phyloP scores from a whole-genome alignment of 1,140 invertebrate species.

The Camponotus pennsylvanicus region DNA sequence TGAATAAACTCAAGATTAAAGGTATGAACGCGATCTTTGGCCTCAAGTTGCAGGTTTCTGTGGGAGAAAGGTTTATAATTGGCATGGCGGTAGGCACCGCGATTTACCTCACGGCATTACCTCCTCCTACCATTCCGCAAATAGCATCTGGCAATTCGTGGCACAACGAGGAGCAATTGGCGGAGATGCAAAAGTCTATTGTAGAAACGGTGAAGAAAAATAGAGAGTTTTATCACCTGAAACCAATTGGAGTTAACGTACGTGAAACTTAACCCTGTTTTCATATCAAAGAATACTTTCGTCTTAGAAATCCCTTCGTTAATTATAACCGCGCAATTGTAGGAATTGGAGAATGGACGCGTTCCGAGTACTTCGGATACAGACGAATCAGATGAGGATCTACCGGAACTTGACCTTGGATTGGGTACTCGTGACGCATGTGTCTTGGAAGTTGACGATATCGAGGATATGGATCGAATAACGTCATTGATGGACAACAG shows the following conservation, averaged over 20 bases:
- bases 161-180: slow-evolving; percentile 88
- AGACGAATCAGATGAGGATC: slow-evolving; percentile 91
- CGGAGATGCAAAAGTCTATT: slow-evolving; percentile 89
- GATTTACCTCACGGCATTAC: slow-evolving; percentile 91
- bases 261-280: slow-evolving; percentile 29
- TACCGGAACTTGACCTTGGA: slow-evolving; percentile 91
- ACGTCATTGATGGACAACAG: slow-evolving; percentile 92
- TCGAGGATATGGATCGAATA: slow-evolving; percentile 94
- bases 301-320: neutral
- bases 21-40: slow-evolving; percentile 98
- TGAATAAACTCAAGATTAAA: slow-evolving; percentile 96
- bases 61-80: slow-evolving; percentile 95
- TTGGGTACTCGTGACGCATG: slow-evolving; percentile 94
- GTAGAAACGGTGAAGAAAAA: slow-evolving; percentile 90
- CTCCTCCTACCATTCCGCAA: slow-evolving; percentile 90
- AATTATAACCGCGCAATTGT: slow-evolving; percentile 36
- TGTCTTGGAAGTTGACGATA: slow-evolving; percentile 95
- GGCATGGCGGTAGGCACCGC: slow-evolving; percentile 96
- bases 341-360: slow-evolving; percentile 84
- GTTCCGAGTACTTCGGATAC: slow-evolving; percentile 86
- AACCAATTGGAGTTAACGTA: slow-evolving; percentile 81
- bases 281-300: slow-evolving; percentile 37
- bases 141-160: slow-evolving; percentile 89
- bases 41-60: slow-evolving; percentile 93
- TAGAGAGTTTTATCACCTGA: slow-evolving; percentile 90